Base-by-base conservation (phyloP, 1,140 invertebrate genomes). In the Stratiolaelaps scimitus region DNA sequence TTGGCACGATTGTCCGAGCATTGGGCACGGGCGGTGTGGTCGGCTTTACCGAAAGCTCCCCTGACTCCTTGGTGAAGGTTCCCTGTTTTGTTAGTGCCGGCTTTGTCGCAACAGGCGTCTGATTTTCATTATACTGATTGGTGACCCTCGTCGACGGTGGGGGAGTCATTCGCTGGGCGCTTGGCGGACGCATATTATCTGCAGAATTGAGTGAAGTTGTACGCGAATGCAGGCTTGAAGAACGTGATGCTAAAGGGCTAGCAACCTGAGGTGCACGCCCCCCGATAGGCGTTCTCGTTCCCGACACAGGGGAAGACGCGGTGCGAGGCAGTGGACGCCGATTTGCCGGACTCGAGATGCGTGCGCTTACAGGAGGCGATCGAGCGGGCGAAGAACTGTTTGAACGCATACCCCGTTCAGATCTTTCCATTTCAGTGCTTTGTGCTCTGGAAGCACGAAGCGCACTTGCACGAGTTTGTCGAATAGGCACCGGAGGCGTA, bases 1-100 rank as follows among this genome's bases (percentile, higher is more conserved):
- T 60, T 60, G 53, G 53, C 53, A 60, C 53, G 53, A 23, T 60
- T 17, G 53, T 60, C 53, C 53, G n/a, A 15, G 53, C 47, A 40
- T 40, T 40, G 15, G 47, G 47, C 19, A 48, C 47, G 19, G 47
- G 26, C 26, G 53, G 53, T 15, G 34, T 23, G 13, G 10, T 23
- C 2, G 53, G 23, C 20, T 60, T 60, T 1, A 60, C 26, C 26
- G 53, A 26, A 15, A 60, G 53, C 53, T 26, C 53, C 5, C 53
- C 53, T 1, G 53, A 60, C 26, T 60, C 53, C 34, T 60, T 60
- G 13, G 53, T 60, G 53, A 60, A 60, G 17, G 53, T 60, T 29
- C 53, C 53, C 26, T 60, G 53, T 26, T 60, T 60, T 26, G 53
- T 60, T 23, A 60, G 20, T 23, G 47, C 47, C 13, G 53, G 53